Percentiles rank a stretch among this genome's conserved stretches.
phyloP scores from a whole-genome alignment of 2,888 invertebrate species.

The Dascillus cervinus region DNA sequence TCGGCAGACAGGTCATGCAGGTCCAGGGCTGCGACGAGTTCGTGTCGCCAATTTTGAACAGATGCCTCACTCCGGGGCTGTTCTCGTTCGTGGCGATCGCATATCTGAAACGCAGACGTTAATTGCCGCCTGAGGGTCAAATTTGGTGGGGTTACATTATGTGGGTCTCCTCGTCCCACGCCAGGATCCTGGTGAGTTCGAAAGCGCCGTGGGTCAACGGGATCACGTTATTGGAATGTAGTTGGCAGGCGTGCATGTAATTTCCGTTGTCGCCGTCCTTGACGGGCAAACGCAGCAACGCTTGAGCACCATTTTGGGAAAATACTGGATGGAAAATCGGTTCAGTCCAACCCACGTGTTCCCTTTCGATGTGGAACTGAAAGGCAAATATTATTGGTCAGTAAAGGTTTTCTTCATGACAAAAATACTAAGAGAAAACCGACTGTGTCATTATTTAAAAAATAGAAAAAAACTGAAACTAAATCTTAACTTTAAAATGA shows the following conservation, averaged over 20 bases:
- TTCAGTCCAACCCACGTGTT: slow-evolving; percentile 40
- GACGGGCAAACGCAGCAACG: slow-evolving; percentile 51
- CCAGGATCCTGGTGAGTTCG: slow-evolving; percentile 64
- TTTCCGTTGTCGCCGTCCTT: slow-evolving; percentile 55
- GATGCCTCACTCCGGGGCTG: slow-evolving; percentile 71
- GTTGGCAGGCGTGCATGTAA: slow-evolving; percentile 49
- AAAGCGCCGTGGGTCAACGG: slow-evolving; percentile 66
- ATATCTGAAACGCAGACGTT: slow-evolving; percentile 55
- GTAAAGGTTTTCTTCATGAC: no score
- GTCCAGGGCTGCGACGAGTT: slow-evolving; percentile 43
- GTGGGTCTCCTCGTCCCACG: slow-evolving; percentile 68
- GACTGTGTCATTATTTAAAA: no score
- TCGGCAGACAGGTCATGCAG: slow-evolving; percentile 53
- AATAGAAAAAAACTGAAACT: no score
- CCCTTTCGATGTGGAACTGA: slow-evolving; percentile 38
- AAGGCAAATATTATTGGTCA: slow-evolving; percentile 11
- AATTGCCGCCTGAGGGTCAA: no score
- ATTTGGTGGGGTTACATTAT: slow-evolving; percentile 50
- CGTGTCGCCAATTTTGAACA: slow-evolving; percentile 60
- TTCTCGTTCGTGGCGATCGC: slow-evolving; percentile 73
- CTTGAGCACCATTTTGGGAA: slow-evolving; percentile 37
- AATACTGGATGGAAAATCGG: slow-evolving; percentile 41
- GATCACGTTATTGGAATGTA: slow-evolving; percentile 37
- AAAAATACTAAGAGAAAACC: no score
- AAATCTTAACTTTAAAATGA: no score